These are phyloP conservation scores for Meriones unguiculatus DNA, from an alignment of 2,113 vertebrate genomes.

Conservation along the genomic window DNA sequence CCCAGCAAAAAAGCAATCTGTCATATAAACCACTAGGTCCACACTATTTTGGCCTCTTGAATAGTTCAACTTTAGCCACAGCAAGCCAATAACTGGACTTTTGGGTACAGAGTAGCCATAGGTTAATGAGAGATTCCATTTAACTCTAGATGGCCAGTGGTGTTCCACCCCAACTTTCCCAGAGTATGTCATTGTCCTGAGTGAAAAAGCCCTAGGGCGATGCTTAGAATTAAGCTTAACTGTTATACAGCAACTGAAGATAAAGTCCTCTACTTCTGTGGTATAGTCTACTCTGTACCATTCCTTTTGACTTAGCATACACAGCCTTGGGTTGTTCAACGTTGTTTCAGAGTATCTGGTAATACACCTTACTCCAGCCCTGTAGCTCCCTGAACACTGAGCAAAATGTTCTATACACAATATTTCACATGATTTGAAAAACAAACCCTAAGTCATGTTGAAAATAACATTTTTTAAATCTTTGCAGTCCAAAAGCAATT, in stretches of 20 bases:
- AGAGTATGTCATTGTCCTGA: slow-evolving; percentile 57
- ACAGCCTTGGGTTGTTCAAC: slow-evolving; percentile 22
- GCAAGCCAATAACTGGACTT: slow-evolving; percentile 48
- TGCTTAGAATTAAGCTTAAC: slow-evolving; percentile 69
- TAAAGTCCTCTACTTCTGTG: slow-evolving; percentile 36
- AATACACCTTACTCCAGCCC: slow-evolving; percentile 8
- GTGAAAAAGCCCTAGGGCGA: slow-evolving; percentile 46
- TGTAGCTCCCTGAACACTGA: slow-evolving; percentile 12
- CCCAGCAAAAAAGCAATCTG: slow-evolving; percentile 35
- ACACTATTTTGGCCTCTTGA: background rate
- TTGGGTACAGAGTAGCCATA: slow-evolving; percentile 16
- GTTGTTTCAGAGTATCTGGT: slow-evolving; percentile 47
- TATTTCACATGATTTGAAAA: slow-evolving; percentile 72
- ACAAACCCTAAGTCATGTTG: slow-evolving; percentile 69
- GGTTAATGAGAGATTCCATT: slow-evolving; percentile 65
- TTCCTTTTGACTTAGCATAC: slow-evolving; percentile 15
- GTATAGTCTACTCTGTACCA: background rate
- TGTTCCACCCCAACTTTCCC: slow-evolving; percentile 60
- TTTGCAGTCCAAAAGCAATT: slow-evolving; percentile 76
- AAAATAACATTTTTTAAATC: slow-evolving; percentile 71
- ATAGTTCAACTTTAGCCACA: background rate
- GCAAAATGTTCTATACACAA: slow-evolving; percentile 59
- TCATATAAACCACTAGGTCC: background rate
- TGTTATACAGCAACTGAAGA: slow-evolving; percentile 64
- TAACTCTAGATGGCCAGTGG: slow-evolving; percentile 53